These are phyloP conservation scores for Chionoecetes opilio DNA, from an alignment of 1,140 invertebrate species.

Conservation along the genomic window DNA sequence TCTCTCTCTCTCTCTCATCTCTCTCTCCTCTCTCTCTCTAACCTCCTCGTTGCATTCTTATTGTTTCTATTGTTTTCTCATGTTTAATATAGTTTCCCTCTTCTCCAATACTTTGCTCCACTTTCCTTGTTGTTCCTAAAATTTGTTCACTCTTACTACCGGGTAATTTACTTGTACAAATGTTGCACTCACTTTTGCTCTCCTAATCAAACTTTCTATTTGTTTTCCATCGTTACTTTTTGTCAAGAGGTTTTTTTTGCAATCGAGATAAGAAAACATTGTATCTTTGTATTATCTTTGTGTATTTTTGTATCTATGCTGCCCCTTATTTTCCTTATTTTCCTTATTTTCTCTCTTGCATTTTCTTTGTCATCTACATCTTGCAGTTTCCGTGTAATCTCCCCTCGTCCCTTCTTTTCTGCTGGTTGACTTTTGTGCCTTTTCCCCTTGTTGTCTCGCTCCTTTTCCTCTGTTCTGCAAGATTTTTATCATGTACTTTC, in stretches of 20 bases:
- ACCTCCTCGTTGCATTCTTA: too few relatives aligned
- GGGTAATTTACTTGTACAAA: background rate
- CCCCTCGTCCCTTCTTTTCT: background rate
- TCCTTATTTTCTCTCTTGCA: background rate
- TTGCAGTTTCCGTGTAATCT: background rate
- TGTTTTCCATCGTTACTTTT: background rate
- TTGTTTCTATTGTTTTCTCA: slow-evolving; percentile 20
- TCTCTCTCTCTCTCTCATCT: slow-evolving; percentile 32
- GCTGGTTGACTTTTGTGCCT: background rate
- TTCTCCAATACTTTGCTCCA: background rate
- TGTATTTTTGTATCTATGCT: background rate
- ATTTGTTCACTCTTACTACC: background rate
- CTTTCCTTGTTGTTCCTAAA: too few relatives aligned
- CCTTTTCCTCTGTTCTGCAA: background rate
- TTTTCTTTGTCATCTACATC: background rate
- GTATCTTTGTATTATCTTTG: background rate
- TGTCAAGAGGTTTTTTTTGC: background rate
- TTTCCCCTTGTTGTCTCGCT: background rate
- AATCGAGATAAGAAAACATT: too few relatives aligned
- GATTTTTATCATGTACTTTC: background rate
- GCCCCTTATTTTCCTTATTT: too few relatives aligned
- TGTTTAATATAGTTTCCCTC: background rate
- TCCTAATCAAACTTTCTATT: background rate
- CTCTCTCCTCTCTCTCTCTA: slow-evolving; percentile 38
- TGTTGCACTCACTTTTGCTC: background rate